Percentiles rank a stretch among this genome's conserved stretches.
These are phyloP conservation scores for Latrodectus geometricus DNA, from an alignment of 1,140 invertebrate species.

Conservation along the genomic window DNA sequence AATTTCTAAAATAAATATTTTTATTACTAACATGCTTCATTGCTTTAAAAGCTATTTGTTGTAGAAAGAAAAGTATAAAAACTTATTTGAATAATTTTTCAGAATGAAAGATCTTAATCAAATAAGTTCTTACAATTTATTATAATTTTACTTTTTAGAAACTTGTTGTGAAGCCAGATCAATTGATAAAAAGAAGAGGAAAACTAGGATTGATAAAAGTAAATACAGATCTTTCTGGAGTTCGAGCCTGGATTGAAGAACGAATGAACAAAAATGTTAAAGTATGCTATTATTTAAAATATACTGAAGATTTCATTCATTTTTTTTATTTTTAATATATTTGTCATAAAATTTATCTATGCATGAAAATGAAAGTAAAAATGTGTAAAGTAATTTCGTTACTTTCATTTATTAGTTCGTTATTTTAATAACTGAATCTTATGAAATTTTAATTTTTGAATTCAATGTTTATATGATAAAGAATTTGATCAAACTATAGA, in stretches of 20 bases:
- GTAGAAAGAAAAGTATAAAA: too few relatives aligned
- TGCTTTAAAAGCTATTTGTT: too few relatives aligned
- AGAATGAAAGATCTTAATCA: too few relatives aligned
- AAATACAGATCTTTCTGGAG: conserved; percentile 82
- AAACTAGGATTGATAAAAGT: conserved; percentile 98
- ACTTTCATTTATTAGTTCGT: background rate
- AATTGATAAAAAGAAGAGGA: conserved; percentile 96
- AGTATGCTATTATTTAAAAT: conserved; percentile 68
- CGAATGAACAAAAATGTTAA: conserved; percentile 88
- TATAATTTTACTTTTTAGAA: conserved; percentile 71
- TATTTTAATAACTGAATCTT: too few relatives aligned
- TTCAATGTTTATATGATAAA: too few relatives aligned
- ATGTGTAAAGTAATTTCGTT: background rate
- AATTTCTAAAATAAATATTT: too few relatives aligned
- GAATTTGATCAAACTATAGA: too few relatives aligned
- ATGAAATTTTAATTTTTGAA: too few relatives aligned
- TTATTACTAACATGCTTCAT: too few relatives aligned
- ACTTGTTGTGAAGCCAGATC: conserved; percentile 98
- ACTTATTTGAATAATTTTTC: too few relatives aligned
- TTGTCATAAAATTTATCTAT: background rate
- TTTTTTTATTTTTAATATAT: background rate
- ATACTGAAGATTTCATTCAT: background rate
- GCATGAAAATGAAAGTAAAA: background rate
- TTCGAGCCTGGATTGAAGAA: conserved; percentile 89
- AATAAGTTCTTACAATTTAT: too few relatives aligned